These are phyloP conservation scores for Hyaena hyaena DNA, from an alignment of 2,113 vertebrate genomes.

Conservation along the genomic window DNA sequence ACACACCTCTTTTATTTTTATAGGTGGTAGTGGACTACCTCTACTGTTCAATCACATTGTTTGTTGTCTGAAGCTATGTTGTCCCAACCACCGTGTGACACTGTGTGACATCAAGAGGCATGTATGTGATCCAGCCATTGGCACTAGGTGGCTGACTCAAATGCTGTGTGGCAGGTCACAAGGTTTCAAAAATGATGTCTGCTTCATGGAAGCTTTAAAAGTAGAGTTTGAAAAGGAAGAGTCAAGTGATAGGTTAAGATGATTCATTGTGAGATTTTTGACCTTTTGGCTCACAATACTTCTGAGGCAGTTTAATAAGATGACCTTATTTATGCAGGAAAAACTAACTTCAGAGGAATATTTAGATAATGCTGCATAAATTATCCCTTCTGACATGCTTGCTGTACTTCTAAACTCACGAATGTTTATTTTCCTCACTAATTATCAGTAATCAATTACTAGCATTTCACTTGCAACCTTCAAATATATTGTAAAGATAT, in stretches of 20 bases:
- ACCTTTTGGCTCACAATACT: not conserved
- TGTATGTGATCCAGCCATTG: not conserved
- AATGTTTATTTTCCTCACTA: conserved; percentile 11
- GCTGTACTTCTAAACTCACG: not conserved
- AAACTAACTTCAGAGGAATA: not conserved
- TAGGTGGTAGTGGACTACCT: not conserved
- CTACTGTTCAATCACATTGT: not conserved
- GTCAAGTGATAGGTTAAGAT: not conserved
- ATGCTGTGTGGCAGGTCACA: not conserved
- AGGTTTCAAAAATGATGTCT: not conserved
- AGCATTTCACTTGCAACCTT: not conserved
- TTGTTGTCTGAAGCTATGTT: not conserved
- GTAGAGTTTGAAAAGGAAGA: conserved; percentile 22
- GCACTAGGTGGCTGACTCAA: not conserved
- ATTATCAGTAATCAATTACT: not conserved
- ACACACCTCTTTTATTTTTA: not conserved
- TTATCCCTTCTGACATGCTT: not conserved
- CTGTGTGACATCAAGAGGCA: fast-evolving
- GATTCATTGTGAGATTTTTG: conserved; percentile 34
- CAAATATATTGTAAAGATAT: not conserved
- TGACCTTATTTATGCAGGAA: not conserved
- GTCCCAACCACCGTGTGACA: not conserved
- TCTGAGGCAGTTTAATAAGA: not conserved
- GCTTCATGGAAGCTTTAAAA: conserved; percentile 41
- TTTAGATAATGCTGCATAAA: not conserved